Conservation (phyloP, 2,797 vertebrate species). For the Tarsius wallacei region DNA sequence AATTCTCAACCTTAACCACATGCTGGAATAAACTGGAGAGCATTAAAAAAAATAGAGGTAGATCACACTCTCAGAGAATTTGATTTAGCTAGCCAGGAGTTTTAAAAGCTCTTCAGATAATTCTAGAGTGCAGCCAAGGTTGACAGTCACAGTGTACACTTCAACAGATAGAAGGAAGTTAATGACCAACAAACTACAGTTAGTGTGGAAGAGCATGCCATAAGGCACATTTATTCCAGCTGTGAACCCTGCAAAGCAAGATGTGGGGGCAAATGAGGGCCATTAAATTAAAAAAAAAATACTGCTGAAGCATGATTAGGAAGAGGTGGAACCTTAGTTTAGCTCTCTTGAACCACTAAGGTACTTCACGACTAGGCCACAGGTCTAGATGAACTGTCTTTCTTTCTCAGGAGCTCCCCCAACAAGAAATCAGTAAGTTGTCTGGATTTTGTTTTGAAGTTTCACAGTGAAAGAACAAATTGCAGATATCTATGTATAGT, state of each 20-base stretch:
- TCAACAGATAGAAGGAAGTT: background rate
- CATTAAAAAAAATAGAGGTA: background rate
- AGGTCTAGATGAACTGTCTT: background rate
- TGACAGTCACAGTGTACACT: background rate
- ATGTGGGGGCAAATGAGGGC: background rate
- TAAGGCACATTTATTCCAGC: background rate
- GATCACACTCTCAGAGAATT: background rate
- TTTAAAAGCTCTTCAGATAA: background rate
- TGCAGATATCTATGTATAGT: background rate
- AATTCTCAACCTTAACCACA: background rate
- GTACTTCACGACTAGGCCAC: background rate
- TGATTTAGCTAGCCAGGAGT: background rate
- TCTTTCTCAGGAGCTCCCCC: background rate
- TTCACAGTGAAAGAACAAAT: background rate
- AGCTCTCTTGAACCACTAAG: background rate
- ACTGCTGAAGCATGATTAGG: background rate
- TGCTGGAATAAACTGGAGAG: background rate
- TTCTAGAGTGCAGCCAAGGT: background rate
- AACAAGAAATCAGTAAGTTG: background rate
- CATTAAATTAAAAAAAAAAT: background rate
- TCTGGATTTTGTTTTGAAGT: background rate
- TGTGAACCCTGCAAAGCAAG: background rate
- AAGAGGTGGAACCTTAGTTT: background rate
- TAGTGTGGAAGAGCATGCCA: background rate
- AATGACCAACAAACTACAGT: background rate